Evolutionary conservation across 2,888 invertebrate genomes (phyloP), one percentile per base, ranked within the genome.

Genomic region (Epinotia nisella): DNA sequence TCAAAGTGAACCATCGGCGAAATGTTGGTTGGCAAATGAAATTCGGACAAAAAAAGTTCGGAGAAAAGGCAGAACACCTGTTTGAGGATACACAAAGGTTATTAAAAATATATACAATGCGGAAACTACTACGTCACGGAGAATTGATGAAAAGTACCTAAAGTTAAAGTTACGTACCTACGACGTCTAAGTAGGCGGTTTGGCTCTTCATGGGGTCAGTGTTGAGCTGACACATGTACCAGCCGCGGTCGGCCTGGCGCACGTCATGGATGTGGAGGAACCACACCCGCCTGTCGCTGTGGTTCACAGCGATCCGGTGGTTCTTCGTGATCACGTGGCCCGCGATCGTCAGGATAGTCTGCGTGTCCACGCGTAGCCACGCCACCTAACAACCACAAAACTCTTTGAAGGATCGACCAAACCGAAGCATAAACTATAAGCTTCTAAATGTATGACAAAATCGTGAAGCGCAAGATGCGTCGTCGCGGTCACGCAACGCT

Each of bases 201-300:
- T 98, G 98, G 86, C 97, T 97, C 87, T 97, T 97, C 98, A 98
- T 98, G 0, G 98, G 98, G 90, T 97, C 97, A 0, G 98, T 98
- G 90, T 98, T 98, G 79, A 98, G 97, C 94, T 98, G 98, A 87
- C 98, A 98, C 98, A 98, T 98, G 92, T 98, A 98, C 96, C 97
- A 97, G 75, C 98, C 97, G 17, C 96, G 95, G 91, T 98, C 98
- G 0, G 96, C 95, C 86, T 97, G 97, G 51, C 96, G 94, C 15
- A 98, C 97, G 87, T 98, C 97, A 74, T 96, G 95, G 81, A 98
- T 97, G 85, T 97, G 97, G 58, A 98, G 94, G 87, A 96, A 97
- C 98, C 98, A 98, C 65, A 97, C 97, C 65, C 96, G 95, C 75
- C 96, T 96, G 85, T 98, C 97, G 79, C 97, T 97, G 89, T 97